A percentile compares a stretch with the other conserved stretches of the same genome.
Conservation (phyloP, 2,113 vertebrate genomes). For the Merops nubicus region DNA sequence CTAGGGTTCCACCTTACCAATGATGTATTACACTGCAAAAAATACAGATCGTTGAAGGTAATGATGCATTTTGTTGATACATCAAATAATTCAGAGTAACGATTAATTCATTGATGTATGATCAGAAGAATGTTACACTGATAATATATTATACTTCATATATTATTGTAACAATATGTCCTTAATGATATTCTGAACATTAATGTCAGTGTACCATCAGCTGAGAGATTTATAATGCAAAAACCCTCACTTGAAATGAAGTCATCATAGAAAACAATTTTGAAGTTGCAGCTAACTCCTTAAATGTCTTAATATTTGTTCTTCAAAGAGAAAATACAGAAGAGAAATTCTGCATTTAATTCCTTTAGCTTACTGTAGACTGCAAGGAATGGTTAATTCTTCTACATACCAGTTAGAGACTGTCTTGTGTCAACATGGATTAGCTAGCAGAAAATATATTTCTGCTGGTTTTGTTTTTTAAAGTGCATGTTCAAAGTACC, state of each 20-base stretch:
- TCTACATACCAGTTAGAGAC: not conserved
- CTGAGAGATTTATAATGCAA: not conserved
- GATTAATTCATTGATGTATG: not conserved
- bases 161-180: not conserved
- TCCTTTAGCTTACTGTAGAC: not conserved
- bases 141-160: not conserved
- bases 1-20: not conserved
- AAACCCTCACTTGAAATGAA: not conserved
- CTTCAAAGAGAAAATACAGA: not conserved
- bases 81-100: not conserved
- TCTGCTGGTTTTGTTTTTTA: not conserved
- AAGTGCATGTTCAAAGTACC: not conserved
- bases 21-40: constrained; percentile 2
- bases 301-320: not conserved
- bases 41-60: constrained; percentile 5
- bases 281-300: not conserved
- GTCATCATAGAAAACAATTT: not conserved
- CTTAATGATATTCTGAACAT: not conserved
- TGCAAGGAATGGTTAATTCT: not conserved
- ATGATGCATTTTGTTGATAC: not conserved
- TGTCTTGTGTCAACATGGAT: not conserved
- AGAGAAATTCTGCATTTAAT: not conserved
- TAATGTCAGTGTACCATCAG: not conserved
- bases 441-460: not conserved
- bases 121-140: not conserved